These are phyloP conservation scores for Gnathonemus longibarbis DNA, from an alignment of 2,113 vertebrate species.

Conservation along the genomic window DNA sequence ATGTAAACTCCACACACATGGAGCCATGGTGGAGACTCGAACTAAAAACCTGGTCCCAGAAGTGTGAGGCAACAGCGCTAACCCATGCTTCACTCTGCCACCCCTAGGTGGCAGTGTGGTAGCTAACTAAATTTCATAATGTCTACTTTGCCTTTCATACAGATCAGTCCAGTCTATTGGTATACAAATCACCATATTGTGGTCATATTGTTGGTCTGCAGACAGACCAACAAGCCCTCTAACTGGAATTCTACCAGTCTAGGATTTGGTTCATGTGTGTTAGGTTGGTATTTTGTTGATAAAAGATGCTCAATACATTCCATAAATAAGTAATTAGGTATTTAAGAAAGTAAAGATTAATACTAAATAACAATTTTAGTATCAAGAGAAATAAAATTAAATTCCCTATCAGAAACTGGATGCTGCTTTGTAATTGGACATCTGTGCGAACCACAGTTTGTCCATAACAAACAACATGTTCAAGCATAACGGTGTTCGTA, in stretches of 20 bases:
- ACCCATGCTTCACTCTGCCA: neutral
- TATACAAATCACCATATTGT: neutral
- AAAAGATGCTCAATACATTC: neutral
- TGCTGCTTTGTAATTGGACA: neutral
- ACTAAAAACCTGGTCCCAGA: neutral
- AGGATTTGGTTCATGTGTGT: neutral
- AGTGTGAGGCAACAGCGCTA: neutral
- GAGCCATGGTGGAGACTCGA: neutral
- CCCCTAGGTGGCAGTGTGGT: neutral
- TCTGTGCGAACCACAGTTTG: neutral
- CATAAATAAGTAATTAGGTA: neutral
- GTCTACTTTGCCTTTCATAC: neutral
- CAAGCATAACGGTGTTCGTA: neutral
- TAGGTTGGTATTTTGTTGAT: neutral
- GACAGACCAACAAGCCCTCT: neutral
- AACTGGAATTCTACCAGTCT: neutral
- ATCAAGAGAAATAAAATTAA: neutral
- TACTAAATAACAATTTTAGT: neutral
- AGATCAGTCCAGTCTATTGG: neutral
- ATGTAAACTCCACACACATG: too few species aligned
- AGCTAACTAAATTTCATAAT: neutral
- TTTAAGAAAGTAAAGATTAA: neutral
- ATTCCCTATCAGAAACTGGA: neutral
- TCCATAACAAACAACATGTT: neutral
- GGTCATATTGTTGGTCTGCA: neutral